Base-by-base conservation (phyloP, 1,140 invertebrate species). In the Drosophila albomicans region DNA sequence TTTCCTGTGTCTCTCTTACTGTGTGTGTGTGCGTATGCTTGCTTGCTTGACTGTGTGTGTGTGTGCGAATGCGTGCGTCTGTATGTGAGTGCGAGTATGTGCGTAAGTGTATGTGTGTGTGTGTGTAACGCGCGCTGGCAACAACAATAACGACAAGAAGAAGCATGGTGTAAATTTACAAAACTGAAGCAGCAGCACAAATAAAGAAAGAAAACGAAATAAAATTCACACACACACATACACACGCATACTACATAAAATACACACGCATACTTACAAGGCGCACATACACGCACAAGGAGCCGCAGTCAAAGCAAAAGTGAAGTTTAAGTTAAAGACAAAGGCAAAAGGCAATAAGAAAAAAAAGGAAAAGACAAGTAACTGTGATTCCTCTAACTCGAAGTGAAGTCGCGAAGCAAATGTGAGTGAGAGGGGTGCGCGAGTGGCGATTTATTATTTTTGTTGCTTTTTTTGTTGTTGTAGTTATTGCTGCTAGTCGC, bases 1-100 rank as follows among this genome's bases (percentile, higher is more conserved):
- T 87, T 87, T 65, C 20, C 71, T 87, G 82, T 86, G 82, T 71
- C n/a, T 70, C 51, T 41, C 59, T 72, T 52, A 85, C 59, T 63
- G 73, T 71, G 66, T 81, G 68, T 78, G 48, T 62, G 59, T 38
- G 45, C 45, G 10, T 81, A 41, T 41, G 56, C 20, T 38, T 38
- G 35, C 35, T 10, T 3, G 35, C 35, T 38, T 38, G 35, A 38
- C 7, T 43, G 58, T 38, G 43, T 61, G 25, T 61, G 25, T 48
- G 54, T 56, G 43, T 45, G 43, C 48, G 56, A 10, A 46, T 49
- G 49, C 59, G 20, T 38, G 59, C 46, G 13, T 58, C 30, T 57
- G 43, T 64, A 11, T 3, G 20, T 43, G 2, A 41, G 52, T 65
- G 63, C 28, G 51, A 16, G 46, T 15, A 51, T 45, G 25, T 62